Evolutionary conservation across 2,797 vertebrate genomes (phyloP).

Genomic region (Phataginus tetradactyla): DNA sequence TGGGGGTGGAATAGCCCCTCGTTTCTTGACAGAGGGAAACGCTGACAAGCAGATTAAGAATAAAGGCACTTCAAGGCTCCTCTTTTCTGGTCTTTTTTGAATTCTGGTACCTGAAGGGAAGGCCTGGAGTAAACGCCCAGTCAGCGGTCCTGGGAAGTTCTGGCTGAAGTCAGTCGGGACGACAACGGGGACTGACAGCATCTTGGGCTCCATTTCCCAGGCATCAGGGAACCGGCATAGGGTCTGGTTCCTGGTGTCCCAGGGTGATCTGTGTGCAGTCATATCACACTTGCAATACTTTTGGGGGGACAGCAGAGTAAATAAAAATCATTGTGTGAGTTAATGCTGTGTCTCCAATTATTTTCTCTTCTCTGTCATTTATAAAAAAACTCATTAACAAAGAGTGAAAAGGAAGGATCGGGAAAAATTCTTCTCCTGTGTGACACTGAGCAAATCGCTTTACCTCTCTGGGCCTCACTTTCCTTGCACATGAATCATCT

Average conservation of each 20-base stretch:
- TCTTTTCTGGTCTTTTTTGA: neutral
- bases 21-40: conserved; percentile 45
- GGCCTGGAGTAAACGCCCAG: neutral
- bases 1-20: neutral
- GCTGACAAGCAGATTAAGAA: neutral
- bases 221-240: no score
- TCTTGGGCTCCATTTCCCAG: neutral
- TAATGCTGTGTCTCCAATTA: neutral
- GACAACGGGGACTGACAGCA: neutral
- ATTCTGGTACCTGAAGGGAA: neutral
- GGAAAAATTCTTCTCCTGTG: neutral
- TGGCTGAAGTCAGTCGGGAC: neutral
- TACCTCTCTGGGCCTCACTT: neutral
- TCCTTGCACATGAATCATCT: neutral
- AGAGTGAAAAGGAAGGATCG: neutral
- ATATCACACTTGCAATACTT: neutral
- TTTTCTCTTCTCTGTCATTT: neutral
- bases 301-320: neutral
- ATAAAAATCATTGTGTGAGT: neutral
- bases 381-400: neutral
- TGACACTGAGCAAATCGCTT: neutral
- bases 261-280: neutral
- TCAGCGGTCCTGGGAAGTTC: neutral
- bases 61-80: neutral
- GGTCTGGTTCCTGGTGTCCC: neutral